Evolutionary conservation across 2,888 invertebrate genomes (phyloP).

Genomic region (Carabus problematicus): DNA sequence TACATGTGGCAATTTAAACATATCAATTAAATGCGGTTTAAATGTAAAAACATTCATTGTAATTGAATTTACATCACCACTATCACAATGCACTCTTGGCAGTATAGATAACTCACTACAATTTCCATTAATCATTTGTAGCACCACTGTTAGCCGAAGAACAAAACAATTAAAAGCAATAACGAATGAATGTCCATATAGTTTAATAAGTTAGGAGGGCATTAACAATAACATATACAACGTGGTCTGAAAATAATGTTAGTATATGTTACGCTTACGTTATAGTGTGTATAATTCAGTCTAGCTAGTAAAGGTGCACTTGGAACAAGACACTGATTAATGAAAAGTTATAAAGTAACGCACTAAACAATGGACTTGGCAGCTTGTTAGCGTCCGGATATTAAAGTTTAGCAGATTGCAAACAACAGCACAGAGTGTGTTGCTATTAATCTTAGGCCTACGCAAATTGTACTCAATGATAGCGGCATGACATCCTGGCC

Average conservation of each 20-base stretch:
- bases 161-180: constrained; percentile 35
- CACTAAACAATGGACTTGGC: constrained; percentile 36
- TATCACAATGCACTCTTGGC: constrained; percentile 6
- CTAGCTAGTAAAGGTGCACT: background rate
- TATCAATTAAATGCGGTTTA: too few species aligned
- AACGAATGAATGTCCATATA: constrained; percentile 26
- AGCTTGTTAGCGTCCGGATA: constrained; percentile 40
- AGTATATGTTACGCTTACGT: constrained; percentile 1
- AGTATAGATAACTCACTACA: constrained; percentile 20
- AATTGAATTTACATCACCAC: too few species aligned
- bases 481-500: background rate
- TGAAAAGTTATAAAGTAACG: constrained; percentile 39
- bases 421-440: constrained; percentile 1
- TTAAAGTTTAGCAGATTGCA: constrained; percentile 32
- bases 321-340: constrained; percentile 38
- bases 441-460: constrained; percentile 26
- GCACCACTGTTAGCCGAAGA: constrained; percentile 18
- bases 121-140: constrained; percentile 33
- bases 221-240: constrained; percentile 36
- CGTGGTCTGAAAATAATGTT: constrained; percentile 16
- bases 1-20: too few species aligned
- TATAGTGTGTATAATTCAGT: background rate
- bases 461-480: constrained; percentile 30
- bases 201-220: constrained; percentile 20
- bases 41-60: too few species aligned